These are phyloP conservation scores for Aleiodes testaceus DNA, from an alignment of 2,888 invertebrate genomes.

Conservation along the genomic window DNA sequence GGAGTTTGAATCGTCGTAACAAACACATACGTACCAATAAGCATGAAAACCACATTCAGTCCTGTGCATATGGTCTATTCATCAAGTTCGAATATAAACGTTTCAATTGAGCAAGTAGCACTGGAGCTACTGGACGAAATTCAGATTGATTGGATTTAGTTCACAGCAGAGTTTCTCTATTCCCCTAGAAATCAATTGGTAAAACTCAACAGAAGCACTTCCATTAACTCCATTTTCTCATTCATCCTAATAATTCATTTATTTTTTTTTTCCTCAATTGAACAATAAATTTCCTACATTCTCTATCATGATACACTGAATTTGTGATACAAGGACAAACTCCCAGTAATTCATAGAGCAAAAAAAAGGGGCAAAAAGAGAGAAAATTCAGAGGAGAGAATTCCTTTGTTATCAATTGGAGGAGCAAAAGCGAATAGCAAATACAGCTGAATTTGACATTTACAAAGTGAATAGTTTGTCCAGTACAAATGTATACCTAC, in stretches of 20 bases:
- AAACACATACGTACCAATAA: slow-evolving; percentile 1
- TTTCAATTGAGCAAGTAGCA: not conserved
- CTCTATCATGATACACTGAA: too few relatives aligned
- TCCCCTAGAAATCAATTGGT: too few relatives aligned
- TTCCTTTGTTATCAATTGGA: not conserved
- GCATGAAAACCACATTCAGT: too few relatives aligned
- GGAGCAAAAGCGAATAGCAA: not conserved
- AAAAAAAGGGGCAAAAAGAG: not conserved
- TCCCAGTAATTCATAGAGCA: too few relatives aligned
- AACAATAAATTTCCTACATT: too few relatives aligned
- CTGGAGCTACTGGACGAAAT: not conserved
- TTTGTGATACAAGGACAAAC: too few relatives aligned
- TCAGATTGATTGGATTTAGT: not conserved
- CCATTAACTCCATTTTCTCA: too few relatives aligned
- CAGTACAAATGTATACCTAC: slow-evolving; percentile 51
- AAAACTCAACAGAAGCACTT: too few relatives aligned
- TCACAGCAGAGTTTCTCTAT: not conserved
- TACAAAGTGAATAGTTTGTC: slow-evolving; percentile 62
- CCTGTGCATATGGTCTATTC: slow-evolving; percentile 5
- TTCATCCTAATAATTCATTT: too few relatives aligned
- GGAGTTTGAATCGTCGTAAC: not conserved
- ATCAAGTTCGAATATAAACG: slow-evolving; percentile 17
- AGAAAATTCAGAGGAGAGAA: not conserved
- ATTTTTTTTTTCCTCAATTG: too few relatives aligned
- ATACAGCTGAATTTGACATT: slow-evolving; percentile 57